phyloP scores from a whole-genome alignment of 2,888 invertebrate species.

The Xiphydria camelus region DNA sequence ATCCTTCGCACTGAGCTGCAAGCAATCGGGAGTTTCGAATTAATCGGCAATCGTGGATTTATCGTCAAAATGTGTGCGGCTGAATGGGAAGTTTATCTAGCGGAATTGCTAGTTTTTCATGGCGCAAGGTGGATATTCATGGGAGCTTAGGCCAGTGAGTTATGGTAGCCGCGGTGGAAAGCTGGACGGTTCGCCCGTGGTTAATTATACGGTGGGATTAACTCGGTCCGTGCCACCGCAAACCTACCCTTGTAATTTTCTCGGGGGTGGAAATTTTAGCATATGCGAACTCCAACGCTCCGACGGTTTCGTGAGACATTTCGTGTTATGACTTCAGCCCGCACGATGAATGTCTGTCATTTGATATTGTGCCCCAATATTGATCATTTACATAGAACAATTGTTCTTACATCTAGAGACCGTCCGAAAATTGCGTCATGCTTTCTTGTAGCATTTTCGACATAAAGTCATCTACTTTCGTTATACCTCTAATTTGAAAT shows the following conservation, averaged over 20 bases:
- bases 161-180: constrained; percentile 36
- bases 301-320: constrained; percentile 28
- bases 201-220: constrained; percentile 56
- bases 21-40: too few relatives aligned
- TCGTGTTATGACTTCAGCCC: constrained; percentile 28
- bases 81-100: too few relatives aligned
- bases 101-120: background rate
- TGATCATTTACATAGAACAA: too few relatives aligned
- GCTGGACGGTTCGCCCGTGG: constrained; percentile 45
- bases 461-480: too few relatives aligned
- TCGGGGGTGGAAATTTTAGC: constrained; percentile 47
- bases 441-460: too few relatives aligned
- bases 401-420: too few relatives aligned
- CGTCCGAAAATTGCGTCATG: too few relatives aligned
- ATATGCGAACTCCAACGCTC: constrained; percentile 28
- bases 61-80: too few relatives aligned
- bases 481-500: too few relatives aligned
- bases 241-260: constrained; percentile 52
- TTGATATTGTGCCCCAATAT: background rate
- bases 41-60: background rate
- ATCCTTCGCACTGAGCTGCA: too few relatives aligned
- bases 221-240: constrained; percentile 41
- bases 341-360: constrained; percentile 13
- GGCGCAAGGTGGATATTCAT: constrained; percentile 30
- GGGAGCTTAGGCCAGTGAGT: constrained; percentile 49